phyloP scores from a whole-genome alignment of 2,888 invertebrate species.

The Halictus ligatus region DNA sequence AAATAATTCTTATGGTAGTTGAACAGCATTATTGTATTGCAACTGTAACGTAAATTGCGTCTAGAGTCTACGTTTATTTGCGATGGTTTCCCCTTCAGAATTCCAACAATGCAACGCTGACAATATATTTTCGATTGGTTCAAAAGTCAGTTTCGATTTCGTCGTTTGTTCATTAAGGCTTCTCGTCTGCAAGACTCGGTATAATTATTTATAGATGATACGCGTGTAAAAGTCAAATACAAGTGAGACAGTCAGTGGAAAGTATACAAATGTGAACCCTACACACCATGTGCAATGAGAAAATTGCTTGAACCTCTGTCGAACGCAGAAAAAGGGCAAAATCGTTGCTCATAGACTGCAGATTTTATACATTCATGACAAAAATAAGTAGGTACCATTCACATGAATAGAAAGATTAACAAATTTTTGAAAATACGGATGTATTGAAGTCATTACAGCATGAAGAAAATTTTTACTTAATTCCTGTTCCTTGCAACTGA shows the following conservation, averaged over 20 bases:
- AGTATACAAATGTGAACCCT: slow-evolving; percentile 8
- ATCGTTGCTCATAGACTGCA: neutral
- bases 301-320: neutral
- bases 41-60: neutral
- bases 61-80: neutral
- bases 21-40: neutral
- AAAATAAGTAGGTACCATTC: too few species aligned
- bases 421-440: neutral
- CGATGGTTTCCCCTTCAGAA: neutral
- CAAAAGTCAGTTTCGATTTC: neutral
- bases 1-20: neutral
- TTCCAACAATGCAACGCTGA: neutral
- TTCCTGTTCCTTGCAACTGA: too few species aligned
- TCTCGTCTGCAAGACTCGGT: neutral
- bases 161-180: neutral
- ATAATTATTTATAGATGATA: neutral
- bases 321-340: neutral
- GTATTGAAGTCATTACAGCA: neutral
- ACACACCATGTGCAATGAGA: slow-evolving; percentile 1
- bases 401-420: neutral
- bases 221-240: neutral
- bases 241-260: slow-evolving; percentile 8
- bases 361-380: too few species aligned
- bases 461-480: too few species aligned
- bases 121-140: neutral